phyloP scores from a whole-genome alignment of 2,797 vertebrate genomes.

The Nannoperca obscura region DNA sequence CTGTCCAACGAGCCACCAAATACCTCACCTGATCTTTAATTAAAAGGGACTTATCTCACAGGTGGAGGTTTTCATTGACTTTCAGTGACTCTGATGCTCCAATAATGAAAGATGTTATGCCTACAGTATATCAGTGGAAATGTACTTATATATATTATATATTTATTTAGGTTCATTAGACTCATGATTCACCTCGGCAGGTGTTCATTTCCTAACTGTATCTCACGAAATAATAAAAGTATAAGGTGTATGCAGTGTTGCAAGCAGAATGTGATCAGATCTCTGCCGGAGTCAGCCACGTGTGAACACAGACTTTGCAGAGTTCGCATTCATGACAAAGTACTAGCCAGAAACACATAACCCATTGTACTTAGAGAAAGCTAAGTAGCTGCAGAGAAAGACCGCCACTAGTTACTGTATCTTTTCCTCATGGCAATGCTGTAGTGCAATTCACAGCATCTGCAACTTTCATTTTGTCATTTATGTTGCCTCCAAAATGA shows the following conservation, averaged over 20 bases:
- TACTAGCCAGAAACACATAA: slow-evolving; percentile 7
- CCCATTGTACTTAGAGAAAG: not conserved
- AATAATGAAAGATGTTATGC: not conserved
- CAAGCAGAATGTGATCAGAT: slow-evolving; percentile 16
- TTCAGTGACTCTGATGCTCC: not conserved
- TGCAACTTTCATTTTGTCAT: not conserved
- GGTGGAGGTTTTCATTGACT: slow-evolving; percentile 50
- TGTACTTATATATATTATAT: slow-evolving; percentile 1
- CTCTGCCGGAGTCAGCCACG: not conserved
- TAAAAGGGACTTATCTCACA: slow-evolving; percentile 48
- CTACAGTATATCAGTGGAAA: not conserved
- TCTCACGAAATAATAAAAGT: not conserved
- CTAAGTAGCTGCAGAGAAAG: not conserved
- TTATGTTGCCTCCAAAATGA: not conserved
- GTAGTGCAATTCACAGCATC: not conserved
- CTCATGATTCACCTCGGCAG: not conserved
- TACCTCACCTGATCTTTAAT: not conserved
- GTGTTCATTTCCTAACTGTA: not conserved
- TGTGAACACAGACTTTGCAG: slow-evolving; percentile 14
- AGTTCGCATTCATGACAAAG: slow-evolving; percentile 40
- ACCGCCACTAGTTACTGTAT: not conserved
- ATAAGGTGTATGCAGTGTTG: not conserved
- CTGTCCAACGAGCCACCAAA: not conserved
- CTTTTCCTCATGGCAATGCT: not conserved
- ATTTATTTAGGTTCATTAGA: not conserved